Conservation (phyloP, 2,113 vertebrate species). For the Cephalopterus ornatus region DNA sequence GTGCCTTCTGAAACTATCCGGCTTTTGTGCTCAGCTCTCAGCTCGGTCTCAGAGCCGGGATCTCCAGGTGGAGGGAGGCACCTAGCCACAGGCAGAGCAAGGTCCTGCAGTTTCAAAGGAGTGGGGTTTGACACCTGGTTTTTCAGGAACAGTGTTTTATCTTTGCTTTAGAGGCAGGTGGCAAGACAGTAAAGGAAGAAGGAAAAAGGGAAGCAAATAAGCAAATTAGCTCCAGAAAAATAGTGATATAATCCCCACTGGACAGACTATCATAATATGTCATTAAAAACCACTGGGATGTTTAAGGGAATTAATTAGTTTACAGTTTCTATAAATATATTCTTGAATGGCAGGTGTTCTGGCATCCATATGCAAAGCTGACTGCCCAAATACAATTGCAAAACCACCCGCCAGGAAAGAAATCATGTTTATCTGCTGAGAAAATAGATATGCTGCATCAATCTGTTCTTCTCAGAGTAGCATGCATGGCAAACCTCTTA, state of each 20-base stretch:
- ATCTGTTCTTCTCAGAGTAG: slow-evolving; percentile 7
- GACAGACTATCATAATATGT: slow-evolving; percentile 2
- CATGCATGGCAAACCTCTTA: not conserved
- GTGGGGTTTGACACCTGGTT: rapidly evolving
- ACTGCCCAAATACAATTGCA: slow-evolving; percentile 24
- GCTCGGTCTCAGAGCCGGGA: not conserved
- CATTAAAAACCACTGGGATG: slow-evolving; percentile 16
- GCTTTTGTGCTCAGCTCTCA: not conserved
- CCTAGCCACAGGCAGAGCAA: not conserved
- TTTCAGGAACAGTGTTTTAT: not conserved
- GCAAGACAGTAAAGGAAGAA: not conserved
- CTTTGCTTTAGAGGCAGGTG: not conserved
- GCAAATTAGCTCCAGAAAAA: not conserved
- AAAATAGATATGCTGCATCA: slow-evolving; percentile 14
- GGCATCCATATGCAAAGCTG: slow-evolving; percentile 31
- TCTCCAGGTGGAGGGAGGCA: not conserved
- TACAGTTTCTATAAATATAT: slow-evolving; percentile 56
- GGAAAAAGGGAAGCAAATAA: not conserved
- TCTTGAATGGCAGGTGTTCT: slow-evolving; percentile 43
- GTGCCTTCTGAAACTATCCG: not conserved
- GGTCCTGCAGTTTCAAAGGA: not conserved
- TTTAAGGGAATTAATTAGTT: slow-evolving; percentile 62
- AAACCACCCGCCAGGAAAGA: slow-evolving; percentile 2
- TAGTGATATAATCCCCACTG: not conserved
- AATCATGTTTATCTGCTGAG: slow-evolving; percentile 52